Percentiles rank a stretch among this genome's conserved stretches.
These are phyloP conservation scores for Xylota segnis DNA, from an alignment of 2,888 invertebrate species.

Conservation along the genomic window DNA sequence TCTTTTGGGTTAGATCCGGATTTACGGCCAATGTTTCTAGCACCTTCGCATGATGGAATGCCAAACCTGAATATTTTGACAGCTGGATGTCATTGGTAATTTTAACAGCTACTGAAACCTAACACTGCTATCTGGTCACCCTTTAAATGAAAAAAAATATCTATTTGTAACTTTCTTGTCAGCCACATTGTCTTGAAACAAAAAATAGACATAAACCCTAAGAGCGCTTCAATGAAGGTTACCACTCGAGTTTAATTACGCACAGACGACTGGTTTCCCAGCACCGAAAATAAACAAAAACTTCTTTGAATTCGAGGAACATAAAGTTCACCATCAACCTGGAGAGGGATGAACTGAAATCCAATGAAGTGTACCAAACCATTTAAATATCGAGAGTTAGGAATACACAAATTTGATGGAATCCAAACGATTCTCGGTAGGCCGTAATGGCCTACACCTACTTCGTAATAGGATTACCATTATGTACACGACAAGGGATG, in stretches of 20 bases:
- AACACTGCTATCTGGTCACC: too few relatives aligned
- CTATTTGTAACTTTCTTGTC: not conserved
- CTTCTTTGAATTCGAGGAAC: not conserved
- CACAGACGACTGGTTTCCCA: slow-evolving; percentile 5
- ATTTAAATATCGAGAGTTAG: not conserved
- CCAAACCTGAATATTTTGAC: too few relatives aligned
- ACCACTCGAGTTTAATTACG: slow-evolving; percentile 18
- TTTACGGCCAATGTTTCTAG: too few relatives aligned
- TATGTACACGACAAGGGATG: slow-evolving; percentile 30
- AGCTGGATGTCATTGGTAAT: too few relatives aligned
- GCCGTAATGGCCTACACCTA: slow-evolving; percentile 51
- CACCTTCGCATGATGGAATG: too few relatives aligned
- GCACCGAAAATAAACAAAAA: slow-evolving; percentile 12
- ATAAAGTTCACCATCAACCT: not conserved
- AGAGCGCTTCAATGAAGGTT: not conserved
- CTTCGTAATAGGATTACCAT: slow-evolving; percentile 56
- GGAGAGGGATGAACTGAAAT: not conserved
- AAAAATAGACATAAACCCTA: not conserved
- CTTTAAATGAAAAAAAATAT: not conserved
- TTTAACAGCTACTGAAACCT: too few relatives aligned
- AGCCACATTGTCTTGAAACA: not conserved
- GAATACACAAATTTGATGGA: not conserved
- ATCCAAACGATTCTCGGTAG: not conserved
- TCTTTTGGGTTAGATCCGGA: too few relatives aligned
- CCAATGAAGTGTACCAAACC: slow-evolving; percentile 2